Evolutionary conservation across 2,113 vertebrate genomes (phyloP), one percentile per base, ranked within the genome.

Genomic region (Spilogale gracilis): DNA sequence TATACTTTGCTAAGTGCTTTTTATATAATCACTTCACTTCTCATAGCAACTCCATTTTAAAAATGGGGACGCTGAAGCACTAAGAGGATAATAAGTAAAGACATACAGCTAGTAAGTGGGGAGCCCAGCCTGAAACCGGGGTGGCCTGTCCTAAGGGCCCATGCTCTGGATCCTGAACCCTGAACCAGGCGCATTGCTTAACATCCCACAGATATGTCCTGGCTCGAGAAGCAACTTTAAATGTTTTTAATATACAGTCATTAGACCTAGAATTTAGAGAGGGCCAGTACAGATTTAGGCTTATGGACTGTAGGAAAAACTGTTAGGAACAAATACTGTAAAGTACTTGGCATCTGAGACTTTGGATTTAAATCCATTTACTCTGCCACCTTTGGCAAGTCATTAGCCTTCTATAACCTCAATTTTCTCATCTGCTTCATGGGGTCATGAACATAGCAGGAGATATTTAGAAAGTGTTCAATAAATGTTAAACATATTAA

Each of bases 401-500:
- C 52, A 1, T 25, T 32, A 32, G 25, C 30, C 48, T 81, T 43
- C 30, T 4, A 4, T 8, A 11, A 16, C 81, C 56, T 48, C 71
- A 7, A 1, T 69, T 56, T 74, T 86, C 93, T 50, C 52, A 73
- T 27, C 65, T 79, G 52, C 56, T 43, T 56, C 91, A 61, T 14
- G 38, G 80, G 45, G 45, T 25, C 6, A 4, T 58, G 61, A 87
- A 30, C 80, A 56, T 32, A 60, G 76, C n/a, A 1, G 20, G 65
- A 69, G 81, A 25, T 43, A 58, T 63, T 91, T 54, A 85, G 56
- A 91, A 93, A 89, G 25, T 67, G 74, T 73, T 81, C 92, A 30
- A 1, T 81, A 30, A 91, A 21, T 43, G n/a, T 56, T 76, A 45
- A 74, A 61, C 43, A 3, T 16, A 9, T 54, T 52, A n/a, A 43